Conservation (phyloP, 2,888 invertebrate genomes). For the Cylindroiulus punctatus region DNA sequence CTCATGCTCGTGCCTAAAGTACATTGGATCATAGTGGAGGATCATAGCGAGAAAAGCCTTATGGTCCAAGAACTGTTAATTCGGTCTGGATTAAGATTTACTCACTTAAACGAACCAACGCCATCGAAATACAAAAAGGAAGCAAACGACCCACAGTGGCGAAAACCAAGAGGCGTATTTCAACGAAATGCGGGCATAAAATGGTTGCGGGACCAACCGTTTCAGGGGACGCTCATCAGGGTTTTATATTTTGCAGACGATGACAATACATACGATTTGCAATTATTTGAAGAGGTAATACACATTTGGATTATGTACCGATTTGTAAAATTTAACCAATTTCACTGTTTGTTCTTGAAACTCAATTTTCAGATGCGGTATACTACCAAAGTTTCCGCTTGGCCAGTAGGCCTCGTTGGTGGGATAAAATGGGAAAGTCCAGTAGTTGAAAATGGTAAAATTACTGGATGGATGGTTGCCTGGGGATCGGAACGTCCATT, state of each 20-base stretch:
- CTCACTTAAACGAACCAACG: conserved; percentile 75
- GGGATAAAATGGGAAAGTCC: conserved; percentile 93
- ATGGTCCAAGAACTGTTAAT: conserved; percentile 79
- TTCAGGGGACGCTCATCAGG: conserved; percentile 72
- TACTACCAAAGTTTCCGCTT: conserved; percentile 85
- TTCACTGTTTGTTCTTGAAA: background rate
- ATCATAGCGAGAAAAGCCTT: conserved; percentile 75
- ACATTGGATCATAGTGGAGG: conserved; percentile 94
- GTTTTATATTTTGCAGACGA: conserved; percentile 97
- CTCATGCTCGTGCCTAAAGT: conserved; percentile 86
- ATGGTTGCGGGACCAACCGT: conserved; percentile 79
- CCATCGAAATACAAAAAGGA: conserved; percentile 77
- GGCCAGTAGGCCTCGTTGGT: conserved; percentile 97
- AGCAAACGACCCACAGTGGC: conserved; percentile 77
- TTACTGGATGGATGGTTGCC: conserved; percentile 83
- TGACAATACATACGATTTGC: conserved; percentile 91
- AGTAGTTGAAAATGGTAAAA: conserved; percentile 73
- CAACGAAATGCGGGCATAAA: conserved; percentile 87
- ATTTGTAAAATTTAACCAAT: background rate
- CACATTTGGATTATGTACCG: conserved; percentile 60
- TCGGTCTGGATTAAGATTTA: conserved; percentile 75
- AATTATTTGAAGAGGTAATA: conserved; percentile 86
- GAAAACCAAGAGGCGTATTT: conserved; percentile 86
- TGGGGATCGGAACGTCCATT: conserved; percentile 79
- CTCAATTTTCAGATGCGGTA: conserved; percentile 76